Evolutionary conservation across 2,797 vertebrate species (phyloP), one percentile per base, ranked within the genome.

Genomic region (Mus caroli): DNA sequence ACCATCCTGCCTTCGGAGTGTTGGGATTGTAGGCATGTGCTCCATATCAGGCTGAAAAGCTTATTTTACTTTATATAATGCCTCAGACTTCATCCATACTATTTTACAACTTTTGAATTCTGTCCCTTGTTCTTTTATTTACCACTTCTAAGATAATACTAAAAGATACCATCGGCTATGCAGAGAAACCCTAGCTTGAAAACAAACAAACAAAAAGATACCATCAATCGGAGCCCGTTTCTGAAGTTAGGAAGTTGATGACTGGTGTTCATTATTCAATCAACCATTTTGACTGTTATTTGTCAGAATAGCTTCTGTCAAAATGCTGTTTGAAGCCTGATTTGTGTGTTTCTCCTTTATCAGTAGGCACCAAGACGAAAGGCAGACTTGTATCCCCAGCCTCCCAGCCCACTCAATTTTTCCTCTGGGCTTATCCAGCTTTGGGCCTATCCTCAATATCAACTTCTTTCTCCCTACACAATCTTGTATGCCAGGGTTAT

Each of bases 61-160:
- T 85, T 92, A 56, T 78, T 93, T 96, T 34, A 87, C 69, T 92
- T 77, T 62, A 75, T 58, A 80, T 50, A 76, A 1, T 56, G 56
- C 89, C 26, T 93, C 22, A 85, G 67, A 85, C 37, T 52, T 83
- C 40, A 77, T 75, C 60, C 56, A 85, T 80, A 83, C 12, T 80
- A 22, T 84, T 94, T 92, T 88, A 83, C 84, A 84, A 88, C 60
- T 69, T 79, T 84, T 73, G 28, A 73, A 43, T 92, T 90, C 76
- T 94, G 5, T 60, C 24, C 50, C 52, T 91, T 80, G 31, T 94
- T 91, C 31, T 71, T 37, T 37, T 37, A 43, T 50, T 86, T 86
- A 92, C 87, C 95, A 87, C 34, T 71, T 84, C 34, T 91, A 58
- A 94, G 92, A 95, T 28, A 77, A 24, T 40, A 69, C 90, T 10